Conservation (phyloP, 2,888 invertebrate genomes). For the Exephanes ischioxanthus region DNA sequence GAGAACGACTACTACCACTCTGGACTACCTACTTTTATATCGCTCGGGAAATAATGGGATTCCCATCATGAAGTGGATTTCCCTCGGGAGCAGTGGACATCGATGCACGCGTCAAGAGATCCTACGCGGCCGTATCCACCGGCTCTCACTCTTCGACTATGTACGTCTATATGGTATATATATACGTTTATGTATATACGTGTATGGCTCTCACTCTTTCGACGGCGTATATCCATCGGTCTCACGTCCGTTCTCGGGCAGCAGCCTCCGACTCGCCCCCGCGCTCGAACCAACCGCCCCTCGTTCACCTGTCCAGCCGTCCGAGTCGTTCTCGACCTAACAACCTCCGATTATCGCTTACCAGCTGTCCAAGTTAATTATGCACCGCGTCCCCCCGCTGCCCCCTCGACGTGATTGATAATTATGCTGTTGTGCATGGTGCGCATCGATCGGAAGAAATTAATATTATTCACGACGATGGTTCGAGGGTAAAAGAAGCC, state of each 20-base stretch:
- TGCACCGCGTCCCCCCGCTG: conserved; percentile 55
- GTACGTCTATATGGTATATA: not conserved
- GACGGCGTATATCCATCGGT: conserved; percentile 64
- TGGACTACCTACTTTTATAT: conserved; percentile 79
- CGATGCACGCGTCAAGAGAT: conserved; percentile 78
- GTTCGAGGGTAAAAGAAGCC: not conserved
- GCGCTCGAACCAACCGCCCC: conserved; percentile 58
- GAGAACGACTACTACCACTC: conserved; percentile 72
- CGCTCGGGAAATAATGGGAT: conserved; percentile 83
- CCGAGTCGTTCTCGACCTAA: conserved; percentile 62
- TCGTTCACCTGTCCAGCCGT: conserved; percentile 69
- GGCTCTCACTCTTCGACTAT: conserved; percentile 39
- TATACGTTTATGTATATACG: conserved; percentile 19
- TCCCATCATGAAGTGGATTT: conserved; percentile 85
- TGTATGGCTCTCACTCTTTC: conserved; percentile 70
- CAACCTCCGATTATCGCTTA: conserved; percentile 71
- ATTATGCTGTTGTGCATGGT: conserved; percentile 36
- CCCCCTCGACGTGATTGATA: conserved; percentile 66
- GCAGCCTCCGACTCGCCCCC: conserved; percentile 51
- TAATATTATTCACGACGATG: conserved; percentile 12
- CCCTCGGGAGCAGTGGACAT: conserved; percentile 84
- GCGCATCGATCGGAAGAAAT: conserved; percentile 10
- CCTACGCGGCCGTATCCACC: conserved; percentile 73
- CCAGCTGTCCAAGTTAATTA: conserved; percentile 70
- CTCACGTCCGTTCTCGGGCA: conserved; percentile 64